Evolutionary conservation across 1,140 invertebrate genomes (phyloP), one percentile per base, ranked within the genome.

Genomic region (Eumeta japonica): DNA sequence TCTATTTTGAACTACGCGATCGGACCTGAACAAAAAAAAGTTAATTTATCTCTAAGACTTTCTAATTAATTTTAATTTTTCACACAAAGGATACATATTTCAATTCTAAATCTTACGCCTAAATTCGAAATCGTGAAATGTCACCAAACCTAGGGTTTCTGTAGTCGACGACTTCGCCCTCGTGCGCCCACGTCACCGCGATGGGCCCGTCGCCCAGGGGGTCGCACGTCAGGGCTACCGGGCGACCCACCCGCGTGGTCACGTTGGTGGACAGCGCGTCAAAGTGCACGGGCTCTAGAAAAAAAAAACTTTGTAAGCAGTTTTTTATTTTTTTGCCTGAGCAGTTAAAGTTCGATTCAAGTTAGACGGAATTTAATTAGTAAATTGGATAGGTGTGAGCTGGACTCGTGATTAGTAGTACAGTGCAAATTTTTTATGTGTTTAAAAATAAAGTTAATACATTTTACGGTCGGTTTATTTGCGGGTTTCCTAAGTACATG

Each of bases 171-270:
- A 79, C 72, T 36, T 81, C 81, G 33, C 80, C 83, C 52, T 86
- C 83, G 43, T 85, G 82, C 7, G 76, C 80, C 86, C 92, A 94
- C 1, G 81, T 75, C 3, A 94, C 83, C 47, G 84, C 84, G 37
- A 95, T 83, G 0, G 92, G 92, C 43, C 85, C 82, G 58, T 95
- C 92, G 1, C 93, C 93, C 27, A 88, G 81, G 0, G 90, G 89
- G 28, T 85, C 81, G 58, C 92, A 95, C n/a, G 85, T 79, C 13
- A 95, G 59, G 1, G 77, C 81, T 0, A 87, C 80, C 0, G 82
- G 79, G 50, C 86, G 85, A 13, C 87, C 78, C 28, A 85, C 66
- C 43, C 86, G 76, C 36, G 84, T 83, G 2, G 85, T 86, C 3
- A 87, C 75, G 54, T 87, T 87, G 33, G 79, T 76, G 27, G 82